Evolutionary conservation across 2,888 invertebrate genomes (phyloP).

Genomic region (Drepana falcataria): DNA sequence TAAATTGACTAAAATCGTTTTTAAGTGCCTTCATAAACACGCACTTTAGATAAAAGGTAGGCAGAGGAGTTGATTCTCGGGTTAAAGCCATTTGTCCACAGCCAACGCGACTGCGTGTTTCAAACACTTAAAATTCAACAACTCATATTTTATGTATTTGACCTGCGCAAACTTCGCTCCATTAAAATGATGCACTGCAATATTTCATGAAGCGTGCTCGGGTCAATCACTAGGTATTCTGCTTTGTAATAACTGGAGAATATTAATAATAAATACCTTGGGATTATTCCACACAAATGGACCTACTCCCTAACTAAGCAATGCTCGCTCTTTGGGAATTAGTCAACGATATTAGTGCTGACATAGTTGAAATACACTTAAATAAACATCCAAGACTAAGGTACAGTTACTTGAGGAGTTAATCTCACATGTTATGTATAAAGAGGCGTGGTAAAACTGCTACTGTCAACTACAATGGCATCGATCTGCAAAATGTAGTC

Average conservation of each 20-base stretch:
- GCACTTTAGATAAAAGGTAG: slow-evolving; percentile 1
- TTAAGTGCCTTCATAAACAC: slow-evolving; percentile 8
- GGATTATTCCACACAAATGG: no score
- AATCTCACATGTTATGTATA: no score
- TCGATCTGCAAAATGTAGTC: no score
- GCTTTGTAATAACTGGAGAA: not conserved
- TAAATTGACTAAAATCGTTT: slow-evolving; percentile 7
- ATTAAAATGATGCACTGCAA: slow-evolving; percentile 3
- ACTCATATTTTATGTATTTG: slow-evolving; percentile 5
- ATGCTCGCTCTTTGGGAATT: no score
- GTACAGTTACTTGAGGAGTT: no score
- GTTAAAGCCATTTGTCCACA: not conserved
- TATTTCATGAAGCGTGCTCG: slow-evolving; percentile 2
- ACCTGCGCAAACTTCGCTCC: not conserved
- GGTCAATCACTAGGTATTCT: not conserved
- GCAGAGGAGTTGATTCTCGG: not conserved
- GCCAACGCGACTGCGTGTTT: slow-evolving; percentile 3
- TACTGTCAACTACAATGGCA: no score
- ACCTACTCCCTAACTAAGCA: no score
- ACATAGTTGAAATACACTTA: no score
- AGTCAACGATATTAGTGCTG: no score
- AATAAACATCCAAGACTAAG: no score
- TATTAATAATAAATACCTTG: not conserved
- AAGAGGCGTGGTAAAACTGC: no score
- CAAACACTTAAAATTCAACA: slow-evolving; percentile 2